Evolutionary conservation across 2,888 invertebrate genomes (phyloP).

Genomic region (Girardia tigrina): DNA sequence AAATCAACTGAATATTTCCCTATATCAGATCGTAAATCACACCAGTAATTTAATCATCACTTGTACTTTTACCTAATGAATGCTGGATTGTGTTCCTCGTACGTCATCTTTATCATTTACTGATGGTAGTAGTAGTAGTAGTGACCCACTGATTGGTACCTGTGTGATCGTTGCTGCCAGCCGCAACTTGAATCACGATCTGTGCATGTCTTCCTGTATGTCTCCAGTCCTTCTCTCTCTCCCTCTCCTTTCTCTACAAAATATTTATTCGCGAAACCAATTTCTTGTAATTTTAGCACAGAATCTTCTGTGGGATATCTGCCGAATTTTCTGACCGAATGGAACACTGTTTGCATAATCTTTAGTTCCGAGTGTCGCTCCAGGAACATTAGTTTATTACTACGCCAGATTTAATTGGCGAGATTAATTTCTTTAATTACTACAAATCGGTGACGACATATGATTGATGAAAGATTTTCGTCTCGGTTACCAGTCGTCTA

Average conservation of each 20-base stretch:
- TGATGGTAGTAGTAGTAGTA: too few species aligned
- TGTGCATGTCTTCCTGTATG: background rate
- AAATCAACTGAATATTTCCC: too few species aligned
- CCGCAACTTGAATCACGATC: background rate
- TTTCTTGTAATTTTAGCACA: too few species aligned
- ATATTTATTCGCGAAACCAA: too few species aligned
- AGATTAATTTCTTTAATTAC: background rate
- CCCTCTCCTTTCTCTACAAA: too few species aligned
- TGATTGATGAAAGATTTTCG: background rate
- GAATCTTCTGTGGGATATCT: too few species aligned
- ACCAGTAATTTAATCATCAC: too few species aligned
- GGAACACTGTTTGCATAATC: background rate
- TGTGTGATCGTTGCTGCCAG: background rate
- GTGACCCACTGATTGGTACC: background rate
- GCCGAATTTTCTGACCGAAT: background rate
- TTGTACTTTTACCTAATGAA: too few species aligned
- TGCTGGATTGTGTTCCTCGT: too few species aligned
- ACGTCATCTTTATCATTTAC: too few species aligned
- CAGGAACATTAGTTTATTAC: background rate
- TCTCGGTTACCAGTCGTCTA: too few species aligned
- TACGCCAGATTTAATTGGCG: constrained; percentile 11
- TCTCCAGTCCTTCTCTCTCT: background rate
- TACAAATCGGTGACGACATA: background rate
- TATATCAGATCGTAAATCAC: too few species aligned
- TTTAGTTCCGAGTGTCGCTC: background rate